Evolutionary conservation across 2,888 invertebrate genomes (phyloP).

Genomic region (Augochlorella aurata): DNA sequence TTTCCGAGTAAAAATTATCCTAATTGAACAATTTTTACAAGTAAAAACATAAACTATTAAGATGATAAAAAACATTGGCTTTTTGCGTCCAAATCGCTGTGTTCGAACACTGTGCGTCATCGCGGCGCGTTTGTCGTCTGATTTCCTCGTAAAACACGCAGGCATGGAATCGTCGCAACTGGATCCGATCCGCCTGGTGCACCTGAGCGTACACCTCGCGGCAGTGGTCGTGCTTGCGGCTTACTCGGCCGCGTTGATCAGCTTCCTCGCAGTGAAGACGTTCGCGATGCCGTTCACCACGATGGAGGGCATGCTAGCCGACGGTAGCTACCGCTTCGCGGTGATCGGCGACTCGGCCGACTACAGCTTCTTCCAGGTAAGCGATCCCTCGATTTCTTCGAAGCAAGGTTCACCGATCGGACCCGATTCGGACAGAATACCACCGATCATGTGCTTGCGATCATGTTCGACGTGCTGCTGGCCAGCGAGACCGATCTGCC

Average conservation of each 20-base stretch:
- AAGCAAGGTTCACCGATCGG: not conserved
- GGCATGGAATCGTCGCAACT: constrained; percentile 69
- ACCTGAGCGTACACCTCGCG: constrained; percentile 75
- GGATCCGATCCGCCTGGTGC: constrained; percentile 75
- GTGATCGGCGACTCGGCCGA: constrained; percentile 77
- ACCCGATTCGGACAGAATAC: constrained; percentile 68
- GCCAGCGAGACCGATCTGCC: constrained; percentile 70
- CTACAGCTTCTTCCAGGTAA: constrained; percentile 76
- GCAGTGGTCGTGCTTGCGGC: constrained; percentile 78
- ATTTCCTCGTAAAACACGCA: constrained; percentile 27
- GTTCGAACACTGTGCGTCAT: no score
- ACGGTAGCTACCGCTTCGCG: constrained; percentile 77
- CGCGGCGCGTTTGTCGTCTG: not conserved
- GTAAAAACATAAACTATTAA: no score
- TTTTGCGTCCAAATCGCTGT: no score
- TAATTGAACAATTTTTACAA: no score
- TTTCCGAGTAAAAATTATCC: no score
- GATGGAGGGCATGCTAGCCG: constrained; percentile 77
- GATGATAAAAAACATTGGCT: no score
- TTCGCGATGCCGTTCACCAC: constrained; percentile 79
- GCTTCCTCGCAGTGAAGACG: constrained; percentile 76
- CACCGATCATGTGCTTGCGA: constrained; percentile 69
- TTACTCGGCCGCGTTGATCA: constrained; percentile 79
- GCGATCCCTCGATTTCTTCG: not conserved
- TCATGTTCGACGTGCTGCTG: constrained; percentile 73